These are phyloP conservation scores for Turdus rufiventris DNA, from an alignment of 2,113 vertebrate species.

Conservation along the genomic window DNA sequence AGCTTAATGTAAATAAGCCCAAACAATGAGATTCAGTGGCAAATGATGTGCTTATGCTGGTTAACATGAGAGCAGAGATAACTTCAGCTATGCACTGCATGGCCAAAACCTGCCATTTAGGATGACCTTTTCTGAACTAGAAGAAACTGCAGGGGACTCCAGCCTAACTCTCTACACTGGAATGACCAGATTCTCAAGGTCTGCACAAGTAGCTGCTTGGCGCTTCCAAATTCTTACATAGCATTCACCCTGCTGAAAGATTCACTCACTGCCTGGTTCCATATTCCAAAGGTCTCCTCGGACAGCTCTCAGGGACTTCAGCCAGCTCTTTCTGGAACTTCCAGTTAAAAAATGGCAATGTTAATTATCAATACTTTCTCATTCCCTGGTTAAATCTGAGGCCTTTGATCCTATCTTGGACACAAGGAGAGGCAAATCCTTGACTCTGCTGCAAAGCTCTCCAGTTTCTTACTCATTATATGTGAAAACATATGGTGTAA, in stretches of 20 bases:
- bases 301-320: neutral
- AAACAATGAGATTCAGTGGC: neutral
- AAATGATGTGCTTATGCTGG: neutral
- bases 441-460: neutral
- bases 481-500: neutral
- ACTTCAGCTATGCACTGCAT: neutral
- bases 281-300: neutral
- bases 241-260: neutral
- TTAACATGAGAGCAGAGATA: neutral
- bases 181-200: neutral
- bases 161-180: neutral
- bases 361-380: slow-evolving; percentile 4
- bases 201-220: neutral
- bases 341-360: neutral
- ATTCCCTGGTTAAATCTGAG: neutral
- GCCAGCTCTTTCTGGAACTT: neutral
- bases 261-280: neutral
- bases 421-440: neutral
- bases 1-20: slow-evolving; percentile 3
- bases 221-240: neutral
- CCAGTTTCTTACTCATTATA: neutral
- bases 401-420: neutral
- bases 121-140: neutral
- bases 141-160: neutral
- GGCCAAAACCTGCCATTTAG: neutral